A percentile compares a stretch with the other conserved stretches of the same genome.
Evolutionary conservation across 2,888 invertebrate genomes (phyloP).

Genomic region (Pycnomerus fuliginosus): DNA sequence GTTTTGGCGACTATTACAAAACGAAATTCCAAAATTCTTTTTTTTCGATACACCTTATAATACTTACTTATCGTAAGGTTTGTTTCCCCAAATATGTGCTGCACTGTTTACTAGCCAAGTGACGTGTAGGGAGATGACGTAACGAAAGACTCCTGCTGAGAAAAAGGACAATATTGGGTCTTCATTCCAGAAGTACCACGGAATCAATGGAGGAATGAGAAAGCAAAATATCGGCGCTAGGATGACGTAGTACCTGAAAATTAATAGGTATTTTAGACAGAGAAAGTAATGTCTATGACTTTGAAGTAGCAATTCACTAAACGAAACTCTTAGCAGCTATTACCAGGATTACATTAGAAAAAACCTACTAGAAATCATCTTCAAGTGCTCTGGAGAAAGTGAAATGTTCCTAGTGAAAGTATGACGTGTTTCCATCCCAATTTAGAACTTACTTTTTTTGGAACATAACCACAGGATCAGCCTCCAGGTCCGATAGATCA

Average conservation of each 20-base stretch:
- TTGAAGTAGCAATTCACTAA: too few relatives aligned
- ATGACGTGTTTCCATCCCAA: too few relatives aligned
- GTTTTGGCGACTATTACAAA: too few relatives aligned
- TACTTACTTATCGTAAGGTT: slow-evolving; percentile 70
- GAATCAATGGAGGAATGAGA: slow-evolving; percentile 71
- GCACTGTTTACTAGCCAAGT: slow-evolving; percentile 92
- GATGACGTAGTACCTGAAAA: slow-evolving; percentile 62
- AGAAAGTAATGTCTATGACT: too few relatives aligned
- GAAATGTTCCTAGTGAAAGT: not conserved
- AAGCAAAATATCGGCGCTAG: slow-evolving; percentile 77
- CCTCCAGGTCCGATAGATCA: slow-evolving; percentile 84
- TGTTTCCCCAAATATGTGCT: slow-evolving; percentile 78
- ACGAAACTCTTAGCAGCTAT: too few relatives aligned
- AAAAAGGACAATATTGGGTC: slow-evolving; percentile 61
- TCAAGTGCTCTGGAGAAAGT: not conserved
- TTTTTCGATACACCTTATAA: too few relatives aligned
- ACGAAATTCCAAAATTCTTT: too few relatives aligned
- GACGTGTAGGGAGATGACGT: slow-evolving; percentile 76
- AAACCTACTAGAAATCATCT: not conserved
- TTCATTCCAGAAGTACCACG: slow-evolving; percentile 79
- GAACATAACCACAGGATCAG: slow-evolving; percentile 81
- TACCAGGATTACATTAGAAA: too few relatives aligned
- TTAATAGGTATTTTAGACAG: too few relatives aligned
- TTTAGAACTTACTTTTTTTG: slow-evolving; percentile 58
- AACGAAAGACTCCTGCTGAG: slow-evolving; percentile 74